Base-by-base conservation (phyloP, 1,140 invertebrate genomes). In the Megalopta genalis region DNA sequence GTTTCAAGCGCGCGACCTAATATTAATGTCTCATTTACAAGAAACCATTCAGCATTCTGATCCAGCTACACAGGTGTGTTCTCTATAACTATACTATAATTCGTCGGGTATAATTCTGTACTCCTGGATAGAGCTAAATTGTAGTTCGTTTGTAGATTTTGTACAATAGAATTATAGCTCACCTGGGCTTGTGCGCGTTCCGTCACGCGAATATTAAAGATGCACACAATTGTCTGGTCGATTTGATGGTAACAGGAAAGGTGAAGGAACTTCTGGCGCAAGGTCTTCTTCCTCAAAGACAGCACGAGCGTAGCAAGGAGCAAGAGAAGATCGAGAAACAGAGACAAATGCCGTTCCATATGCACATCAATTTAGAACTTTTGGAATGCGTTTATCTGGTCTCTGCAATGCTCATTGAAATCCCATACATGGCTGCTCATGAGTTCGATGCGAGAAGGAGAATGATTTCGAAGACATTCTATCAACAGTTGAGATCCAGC, bases 381-480 rank as follows among this genome's bases (percentile, higher is more conserved):
- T 94, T 99, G 23, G 99, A 99, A 93, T 99, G 99, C 92, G 99
- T 99, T 37, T 99, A 99, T 91, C 94, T 99, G 54, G 99, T 99
- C 6, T 99, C 98, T 0, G 99, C 99, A 4, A 99, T 99, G 99
- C 93, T 99, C 25, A 97, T 99, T 77, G 99, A 99, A 93, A 99
- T 99, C 72, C 99, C 99, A 0, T 99, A 99, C 90, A 99, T 99
- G 96, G 99, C 99, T 64, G 96, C 98, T 69, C 98, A 99, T 88
- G 99, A 99, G 91, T 98, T 99, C 91, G 99, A 99, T 92, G 98
- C 98, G 0, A 95, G 99, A 39, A 95, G 99, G 37, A 95, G 99
- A 68, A 98, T 99, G 97, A 99, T 99, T 89, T 99, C 98, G 67
- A 99, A 99, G 92, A 99, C 98, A 7, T 99, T 99, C 93, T 99